phyloP scores from a whole-genome alignment of 2,797 vertebrate genomes.

The Gallinago nigripennis region DNA sequence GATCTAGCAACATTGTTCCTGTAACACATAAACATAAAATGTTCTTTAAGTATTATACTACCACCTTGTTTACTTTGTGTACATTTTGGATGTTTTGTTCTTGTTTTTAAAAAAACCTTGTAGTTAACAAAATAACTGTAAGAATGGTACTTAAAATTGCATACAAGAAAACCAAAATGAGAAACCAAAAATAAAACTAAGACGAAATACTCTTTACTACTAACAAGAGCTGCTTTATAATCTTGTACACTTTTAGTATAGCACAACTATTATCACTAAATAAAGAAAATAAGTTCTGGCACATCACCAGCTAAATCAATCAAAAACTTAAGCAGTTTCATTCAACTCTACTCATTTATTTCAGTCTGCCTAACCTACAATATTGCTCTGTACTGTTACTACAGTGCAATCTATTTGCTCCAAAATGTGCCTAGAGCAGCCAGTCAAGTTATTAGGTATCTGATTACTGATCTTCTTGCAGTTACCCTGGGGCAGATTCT shows the following conservation, averaged over 20 bases:
- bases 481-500: background rate
- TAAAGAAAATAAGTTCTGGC: background rate
- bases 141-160: background rate
- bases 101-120: background rate
- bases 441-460: background rate
- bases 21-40: background rate
- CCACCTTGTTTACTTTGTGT: background rate
- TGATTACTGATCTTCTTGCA: background rate
- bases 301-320: background rate
- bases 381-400: background rate
- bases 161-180: background rate
- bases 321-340: background rate
- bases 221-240: background rate
- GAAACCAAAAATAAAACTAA: background rate
- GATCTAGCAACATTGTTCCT: background rate
- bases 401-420: background rate
- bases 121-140: background rate
- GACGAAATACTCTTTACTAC: background rate
- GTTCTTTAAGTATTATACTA: background rate
- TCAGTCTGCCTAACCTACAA: background rate
- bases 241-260: background rate
- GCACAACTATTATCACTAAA: background rate
- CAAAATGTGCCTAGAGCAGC: background rate
- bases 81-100: background rate
- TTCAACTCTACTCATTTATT: background rate